phyloP scores from a whole-genome alignment of 2,888 invertebrate genomes.

The Luperina nickerlii region DNA sequence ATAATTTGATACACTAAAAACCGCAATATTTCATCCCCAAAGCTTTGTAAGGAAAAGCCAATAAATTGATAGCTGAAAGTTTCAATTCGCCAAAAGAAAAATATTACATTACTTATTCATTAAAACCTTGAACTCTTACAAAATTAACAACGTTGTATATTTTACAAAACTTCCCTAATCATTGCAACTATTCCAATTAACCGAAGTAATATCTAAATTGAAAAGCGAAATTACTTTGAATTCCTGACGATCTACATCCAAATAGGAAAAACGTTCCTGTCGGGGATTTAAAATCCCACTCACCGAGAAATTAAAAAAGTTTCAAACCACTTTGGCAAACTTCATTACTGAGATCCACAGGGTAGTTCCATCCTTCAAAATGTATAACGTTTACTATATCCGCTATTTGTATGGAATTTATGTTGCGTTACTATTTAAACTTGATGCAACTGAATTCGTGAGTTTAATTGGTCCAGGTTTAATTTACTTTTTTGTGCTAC shows the following conservation, averaged over 20 bases:
- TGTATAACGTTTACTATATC: constrained; percentile 31
- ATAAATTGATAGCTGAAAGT: constrained; percentile 10
- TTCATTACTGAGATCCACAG: constrained; percentile 68
- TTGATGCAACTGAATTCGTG: constrained; percentile 50
- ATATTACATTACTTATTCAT: constrained; percentile 13
- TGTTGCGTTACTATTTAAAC: constrained; percentile 40
- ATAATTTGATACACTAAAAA: neutral
- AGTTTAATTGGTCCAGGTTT: constrained; percentile 54
- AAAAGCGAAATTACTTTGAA: constrained; percentile 59
- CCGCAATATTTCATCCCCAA: neutral
- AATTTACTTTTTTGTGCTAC: constrained; percentile 54
- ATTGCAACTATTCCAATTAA: constrained; percentile 59
- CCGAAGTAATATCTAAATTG: constrained; percentile 59
- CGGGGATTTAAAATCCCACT: constrained; percentile 69
- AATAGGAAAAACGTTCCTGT: constrained; percentile 65
- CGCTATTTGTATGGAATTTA: constrained; percentile 33
- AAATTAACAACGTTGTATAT: constrained; percentile 12
- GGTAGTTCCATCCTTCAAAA: constrained; percentile 63
- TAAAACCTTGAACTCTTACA: constrained; percentile 23
- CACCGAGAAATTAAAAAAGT: constrained; percentile 79
- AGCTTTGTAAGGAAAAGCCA: neutral
- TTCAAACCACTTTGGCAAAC: constrained; percentile 61
- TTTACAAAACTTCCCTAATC: constrained; percentile 41
- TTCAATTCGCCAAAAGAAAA: neutral
- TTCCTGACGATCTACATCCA: constrained; percentile 57